phyloP scores from a whole-genome alignment of 2,113 vertebrate species.

The Grallaria varia region DNA sequence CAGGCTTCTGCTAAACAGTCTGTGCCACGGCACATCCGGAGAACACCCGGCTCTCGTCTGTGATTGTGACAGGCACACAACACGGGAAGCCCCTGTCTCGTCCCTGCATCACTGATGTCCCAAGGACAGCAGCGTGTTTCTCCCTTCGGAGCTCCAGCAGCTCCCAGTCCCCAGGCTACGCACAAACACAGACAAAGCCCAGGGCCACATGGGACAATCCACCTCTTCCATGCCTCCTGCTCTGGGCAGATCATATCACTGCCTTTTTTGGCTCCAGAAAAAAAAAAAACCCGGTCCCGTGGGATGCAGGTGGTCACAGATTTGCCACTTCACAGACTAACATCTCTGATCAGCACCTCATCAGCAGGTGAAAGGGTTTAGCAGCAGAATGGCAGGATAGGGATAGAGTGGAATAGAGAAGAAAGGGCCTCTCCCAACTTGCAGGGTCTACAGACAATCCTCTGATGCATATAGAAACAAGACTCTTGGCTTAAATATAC shows the following conservation, averaged over 20 bases:
- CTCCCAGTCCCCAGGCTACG: neutral
- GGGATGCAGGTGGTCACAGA: neutral
- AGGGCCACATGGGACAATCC: accelerated
- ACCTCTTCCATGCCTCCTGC: accelerated
- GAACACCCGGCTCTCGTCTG: neutral
- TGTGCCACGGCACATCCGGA: neutral
- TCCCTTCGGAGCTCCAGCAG: neutral
- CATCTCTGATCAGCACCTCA: neutral
- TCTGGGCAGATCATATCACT: neutral
- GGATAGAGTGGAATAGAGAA: neutral
- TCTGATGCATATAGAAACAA: neutral
- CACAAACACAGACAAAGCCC: neutral
- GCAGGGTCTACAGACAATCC: neutral
- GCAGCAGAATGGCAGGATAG: neutral
- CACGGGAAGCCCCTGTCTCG: accelerated
- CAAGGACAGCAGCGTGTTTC: neutral
- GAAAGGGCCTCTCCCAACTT: neutral
- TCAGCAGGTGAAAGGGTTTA: neutral
- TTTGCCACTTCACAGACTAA: neutral
- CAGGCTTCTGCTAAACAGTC: neutral
- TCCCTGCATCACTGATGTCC: accelerated
- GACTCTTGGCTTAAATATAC: neutral
- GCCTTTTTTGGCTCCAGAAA: neutral
- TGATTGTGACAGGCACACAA: neutral
- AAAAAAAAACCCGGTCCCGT: too few relatives aligned